phyloP scores from a whole-genome alignment of 2,113 vertebrate species.

The Nothobranchius furzeri region DNA sequence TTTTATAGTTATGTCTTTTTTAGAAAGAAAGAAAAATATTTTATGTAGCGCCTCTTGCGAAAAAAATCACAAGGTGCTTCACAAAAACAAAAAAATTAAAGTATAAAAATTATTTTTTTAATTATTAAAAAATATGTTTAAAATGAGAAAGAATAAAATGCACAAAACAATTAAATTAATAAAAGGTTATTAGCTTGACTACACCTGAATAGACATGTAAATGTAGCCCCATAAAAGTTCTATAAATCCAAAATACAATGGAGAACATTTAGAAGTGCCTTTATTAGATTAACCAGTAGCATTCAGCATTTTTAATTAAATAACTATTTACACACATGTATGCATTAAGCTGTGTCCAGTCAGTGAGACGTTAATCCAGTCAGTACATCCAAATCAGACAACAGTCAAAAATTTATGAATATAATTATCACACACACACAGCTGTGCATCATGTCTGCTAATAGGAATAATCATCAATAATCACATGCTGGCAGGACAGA shows the following conservation, averaged over 20 bases:
- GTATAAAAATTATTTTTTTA: no score
- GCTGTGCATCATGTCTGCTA: not conserved
- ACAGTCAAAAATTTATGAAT: not conserved
- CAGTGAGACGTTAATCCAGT: conserved; percentile 13
- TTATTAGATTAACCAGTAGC: conserved; percentile 41
- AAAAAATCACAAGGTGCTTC: no score
- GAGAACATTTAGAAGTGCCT: not conserved
- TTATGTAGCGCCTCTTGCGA: no score
- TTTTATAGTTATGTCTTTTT: no score
- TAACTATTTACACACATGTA: conserved; percentile 20
- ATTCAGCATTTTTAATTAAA: not conserved
- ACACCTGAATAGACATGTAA: no score
- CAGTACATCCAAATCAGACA: conserved; percentile 14
- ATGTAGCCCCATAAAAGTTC: not conserved
- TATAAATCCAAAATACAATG: not conserved
- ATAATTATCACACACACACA: not conserved
- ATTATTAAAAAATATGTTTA: no score
- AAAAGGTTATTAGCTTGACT: no score
- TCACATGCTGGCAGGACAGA: no score
- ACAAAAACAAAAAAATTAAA: no score
- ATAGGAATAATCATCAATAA: not conserved
- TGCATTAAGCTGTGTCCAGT: conserved; percentile 19
- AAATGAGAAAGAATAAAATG: no score
- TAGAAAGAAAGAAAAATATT: no score
- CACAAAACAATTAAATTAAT: no score